These are phyloP conservation scores for Tineola bisselliella DNA, from an alignment of 2,888 invertebrate species.

Conservation along the genomic window DNA sequence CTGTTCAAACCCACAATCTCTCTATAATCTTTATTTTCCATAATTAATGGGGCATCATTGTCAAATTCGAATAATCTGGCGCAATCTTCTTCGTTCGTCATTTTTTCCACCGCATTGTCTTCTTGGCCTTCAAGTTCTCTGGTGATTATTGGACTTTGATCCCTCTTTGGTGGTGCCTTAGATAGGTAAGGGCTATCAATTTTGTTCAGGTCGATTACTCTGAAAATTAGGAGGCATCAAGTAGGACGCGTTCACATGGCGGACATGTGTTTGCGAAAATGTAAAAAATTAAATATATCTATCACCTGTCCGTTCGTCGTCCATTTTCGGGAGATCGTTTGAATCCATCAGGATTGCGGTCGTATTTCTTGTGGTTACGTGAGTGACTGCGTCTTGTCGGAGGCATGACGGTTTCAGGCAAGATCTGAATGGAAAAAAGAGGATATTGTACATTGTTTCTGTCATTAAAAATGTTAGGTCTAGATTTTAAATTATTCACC, in stretches of 20 bases:
- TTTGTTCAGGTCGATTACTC: conserved; percentile 64
- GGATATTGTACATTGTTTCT: no score
- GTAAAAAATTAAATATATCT: no score
- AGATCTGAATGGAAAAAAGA: conserved; percentile 37
- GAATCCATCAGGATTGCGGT: conserved; percentile 45
- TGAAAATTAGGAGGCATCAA: conserved; percentile 25
- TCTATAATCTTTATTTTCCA: conserved; percentile 58
- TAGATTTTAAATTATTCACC: conserved; percentile 28
- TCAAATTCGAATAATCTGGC: conserved; percentile 68
- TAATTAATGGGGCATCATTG: conserved; percentile 62
- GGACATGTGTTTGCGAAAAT: not conserved
- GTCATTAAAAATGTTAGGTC: not conserved
- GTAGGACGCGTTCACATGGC: no score
- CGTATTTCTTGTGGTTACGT: conserved; percentile 53
- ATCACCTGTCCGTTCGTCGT: conserved; percentile 54
- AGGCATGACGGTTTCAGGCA: conserved; percentile 62
- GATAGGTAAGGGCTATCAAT: conserved; percentile 50
- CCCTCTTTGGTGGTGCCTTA: conserved; percentile 28
- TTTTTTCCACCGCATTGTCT: conserved; percentile 53
- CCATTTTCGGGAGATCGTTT: conserved; percentile 55
- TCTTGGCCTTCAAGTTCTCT: conserved; percentile 24
- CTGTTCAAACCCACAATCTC: conserved; percentile 59
- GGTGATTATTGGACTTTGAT: not conserved
- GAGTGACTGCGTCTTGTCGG: conserved; percentile 58
- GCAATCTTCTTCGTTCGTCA: conserved; percentile 57